Conservation (phyloP, 2,888 invertebrate genomes). For the Nezara viridula region DNA sequence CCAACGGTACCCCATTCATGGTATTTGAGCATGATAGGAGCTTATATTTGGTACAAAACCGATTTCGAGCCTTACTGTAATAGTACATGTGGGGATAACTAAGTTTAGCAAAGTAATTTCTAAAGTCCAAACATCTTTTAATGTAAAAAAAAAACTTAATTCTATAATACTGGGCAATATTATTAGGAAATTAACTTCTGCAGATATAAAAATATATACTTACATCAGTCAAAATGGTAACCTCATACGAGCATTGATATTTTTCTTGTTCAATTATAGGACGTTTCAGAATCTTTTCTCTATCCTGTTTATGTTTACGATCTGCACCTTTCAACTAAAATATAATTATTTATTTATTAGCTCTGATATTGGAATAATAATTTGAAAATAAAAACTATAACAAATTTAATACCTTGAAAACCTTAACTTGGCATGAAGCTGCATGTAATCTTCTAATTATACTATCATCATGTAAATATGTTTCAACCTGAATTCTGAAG, state of each 20-base stretch:
- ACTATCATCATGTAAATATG: conserved; percentile 75
- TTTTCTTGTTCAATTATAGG: conserved; percentile 89
- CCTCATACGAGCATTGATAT: conserved; percentile 95
- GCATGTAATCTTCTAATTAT: conserved; percentile 81
- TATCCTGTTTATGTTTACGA: conserved; percentile 95
- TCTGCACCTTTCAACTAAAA: conserved; percentile 93
- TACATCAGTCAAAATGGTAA: conserved; percentile 93
- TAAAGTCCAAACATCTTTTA: background rate
- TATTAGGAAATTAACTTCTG: too few relatives aligned
- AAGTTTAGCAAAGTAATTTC: background rate
- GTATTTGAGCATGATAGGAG: too few relatives aligned
- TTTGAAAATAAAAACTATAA: background rate
- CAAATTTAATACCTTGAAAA: conserved; percentile 72
- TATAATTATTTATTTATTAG: conserved; percentile 22
- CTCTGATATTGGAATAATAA: background rate
- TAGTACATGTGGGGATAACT: too few relatives aligned
- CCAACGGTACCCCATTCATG: too few relatives aligned
- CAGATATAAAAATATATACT: too few relatives aligned
- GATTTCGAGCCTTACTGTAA: too few relatives aligned
- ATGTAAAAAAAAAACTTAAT: background rate
- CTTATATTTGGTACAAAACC: too few relatives aligned
- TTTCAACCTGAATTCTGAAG: conserved; percentile 95
- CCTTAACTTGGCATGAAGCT: conserved; percentile 97
- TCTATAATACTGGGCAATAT: too few relatives aligned
- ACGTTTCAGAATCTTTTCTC: conserved; percentile 92